Percentiles rank a stretch among this genome's conserved stretches.
Evolutionary conservation across 2,888 invertebrate genomes (phyloP).

Genomic region (Cyclophora punctaria): DNA sequence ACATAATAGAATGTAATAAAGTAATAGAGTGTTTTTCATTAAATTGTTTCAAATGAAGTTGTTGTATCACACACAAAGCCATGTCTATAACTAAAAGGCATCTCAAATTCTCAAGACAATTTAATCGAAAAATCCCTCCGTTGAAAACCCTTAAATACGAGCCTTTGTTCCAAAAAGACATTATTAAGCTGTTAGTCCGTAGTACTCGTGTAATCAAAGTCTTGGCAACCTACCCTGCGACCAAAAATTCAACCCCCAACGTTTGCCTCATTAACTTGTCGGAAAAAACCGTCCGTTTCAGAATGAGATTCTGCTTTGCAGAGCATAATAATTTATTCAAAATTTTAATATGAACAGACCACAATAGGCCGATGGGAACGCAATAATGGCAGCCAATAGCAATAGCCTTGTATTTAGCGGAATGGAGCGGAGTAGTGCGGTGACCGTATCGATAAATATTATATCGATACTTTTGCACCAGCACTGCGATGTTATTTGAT

Average conservation of each 20-base stretch:
- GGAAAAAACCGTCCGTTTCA: slow-evolving; percentile 14
- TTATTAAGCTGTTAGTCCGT: slow-evolving; percentile 12
- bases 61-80: too few species aligned
- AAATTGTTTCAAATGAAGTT: too few species aligned
- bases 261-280: slow-evolving; percentile 11
- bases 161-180: slow-evolving; percentile 9
- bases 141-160: slow-evolving; percentile 2
- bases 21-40: too few species aligned
- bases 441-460: slow-evolving; percentile 2
- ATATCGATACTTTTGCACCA: not conserved
- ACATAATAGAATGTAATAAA: too few species aligned
- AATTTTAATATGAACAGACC: slow-evolving; percentile 43
- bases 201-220: slow-evolving; percentile 14
- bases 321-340: slow-evolving; percentile 51
- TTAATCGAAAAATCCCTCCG: slow-evolving; percentile 7
- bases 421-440: slow-evolving; percentile 15
- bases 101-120: slow-evolving; percentile 3
- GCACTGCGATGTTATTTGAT: not conserved
- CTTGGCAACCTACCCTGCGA: slow-evolving; percentile 9
- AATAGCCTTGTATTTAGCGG: slow-evolving; percentile 8
- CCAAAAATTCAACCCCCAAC: slow-evolving; percentile 5
- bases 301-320: slow-evolving; percentile 31
- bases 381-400: slow-evolving; percentile 24
- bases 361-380: slow-evolving; percentile 24
- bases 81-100: not conserved